Evolutionary conservation across 2,113 vertebrate species (phyloP).

Genomic region (Atrichornis clamosus): DNA sequence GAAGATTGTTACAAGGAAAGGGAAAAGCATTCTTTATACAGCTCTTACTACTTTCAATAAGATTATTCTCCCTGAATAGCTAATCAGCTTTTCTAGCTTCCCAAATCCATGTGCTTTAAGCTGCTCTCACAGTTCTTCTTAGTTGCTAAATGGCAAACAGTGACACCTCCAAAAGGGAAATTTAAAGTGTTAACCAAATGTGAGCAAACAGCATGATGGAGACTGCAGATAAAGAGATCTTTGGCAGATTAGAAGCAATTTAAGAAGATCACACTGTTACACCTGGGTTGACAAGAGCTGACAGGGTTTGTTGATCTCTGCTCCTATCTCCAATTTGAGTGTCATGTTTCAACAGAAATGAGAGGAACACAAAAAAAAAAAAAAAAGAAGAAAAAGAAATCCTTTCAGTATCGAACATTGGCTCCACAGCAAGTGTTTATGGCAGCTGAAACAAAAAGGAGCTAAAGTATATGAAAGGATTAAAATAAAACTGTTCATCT

Average conservation of each 20-base stretch:
- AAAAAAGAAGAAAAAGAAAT: not conserved
- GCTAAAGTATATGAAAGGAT: conserved; percentile 54
- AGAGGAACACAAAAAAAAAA: conserved; percentile 17
- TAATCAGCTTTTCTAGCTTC: conserved; percentile 79
- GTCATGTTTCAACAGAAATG: conserved; percentile 73
- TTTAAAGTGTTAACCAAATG: conserved; percentile 74
- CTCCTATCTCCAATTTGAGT: conserved; percentile 75
- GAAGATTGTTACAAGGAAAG: conserved; percentile 77
- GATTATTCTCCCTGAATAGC: conserved; percentile 81
- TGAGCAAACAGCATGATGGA: conserved; percentile 77
- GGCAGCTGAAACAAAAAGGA: conserved; percentile 52
- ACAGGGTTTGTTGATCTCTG: conserved; percentile 80
- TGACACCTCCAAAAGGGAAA: conserved; percentile 77
- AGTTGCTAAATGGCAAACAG: conserved; percentile 72
- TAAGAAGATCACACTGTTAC: conserved; percentile 77
- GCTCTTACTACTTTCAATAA: conserved; percentile 76
- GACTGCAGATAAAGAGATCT: conserved; percentile 71
- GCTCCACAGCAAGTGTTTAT: conserved; percentile 44
- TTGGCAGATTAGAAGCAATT: conserved; percentile 76
- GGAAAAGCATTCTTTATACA: conserved; percentile 75
- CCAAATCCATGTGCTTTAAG: conserved; percentile 70
- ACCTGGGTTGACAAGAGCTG: conserved; percentile 78
- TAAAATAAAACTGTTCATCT: conserved; percentile 53
- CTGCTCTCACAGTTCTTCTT: conserved; percentile 68
- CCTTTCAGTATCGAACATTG: conserved; percentile 15